A percentile compares a stretch with the other conserved stretches of the same genome.
Conservation (phyloP, 2,113 vertebrate genomes). For the Calonectris borealis region DNA sequence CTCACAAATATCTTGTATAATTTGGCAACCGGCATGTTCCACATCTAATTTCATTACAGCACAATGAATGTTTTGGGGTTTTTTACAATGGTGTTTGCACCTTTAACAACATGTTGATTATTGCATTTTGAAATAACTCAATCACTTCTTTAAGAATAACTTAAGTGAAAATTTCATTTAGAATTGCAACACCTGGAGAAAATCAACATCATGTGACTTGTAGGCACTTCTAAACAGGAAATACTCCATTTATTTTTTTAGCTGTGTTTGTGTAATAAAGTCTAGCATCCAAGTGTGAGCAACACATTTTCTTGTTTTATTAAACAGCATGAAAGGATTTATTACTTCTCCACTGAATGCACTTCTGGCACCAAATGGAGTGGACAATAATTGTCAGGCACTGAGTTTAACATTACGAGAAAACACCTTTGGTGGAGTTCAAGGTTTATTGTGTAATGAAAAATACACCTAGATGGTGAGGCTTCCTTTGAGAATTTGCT, state of each 20-base stretch:
- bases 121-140: background rate
- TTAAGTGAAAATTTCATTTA: constrained; percentile 56
- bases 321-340: constrained; percentile 59
- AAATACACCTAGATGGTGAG: constrained; percentile 48
- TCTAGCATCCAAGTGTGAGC: constrained; percentile 60
- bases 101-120: constrained; percentile 38
- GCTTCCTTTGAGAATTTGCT: constrained; percentile 57
- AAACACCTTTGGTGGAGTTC: constrained; percentile 41
- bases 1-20: background rate
- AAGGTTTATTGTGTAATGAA: constrained; percentile 35
- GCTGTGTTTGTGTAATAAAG: constrained; percentile 51
- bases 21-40: background rate
- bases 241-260: constrained; percentile 53
- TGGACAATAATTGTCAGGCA: constrained; percentile 26
- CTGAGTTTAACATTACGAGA: constrained; percentile 31
- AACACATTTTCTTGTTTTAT: constrained; percentile 61
- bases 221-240: constrained; percentile 55
- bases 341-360: constrained; percentile 36
- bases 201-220: constrained; percentile 50
- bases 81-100: constrained; percentile 55
- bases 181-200: constrained; percentile 47
- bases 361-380: constrained; percentile 17
- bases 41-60: constrained; percentile 45
- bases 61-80: background rate
- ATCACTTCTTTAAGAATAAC: constrained; percentile 1